Base-by-base conservation (phyloP, 2,888 invertebrate species). In the Colostygia pectinataria region DNA sequence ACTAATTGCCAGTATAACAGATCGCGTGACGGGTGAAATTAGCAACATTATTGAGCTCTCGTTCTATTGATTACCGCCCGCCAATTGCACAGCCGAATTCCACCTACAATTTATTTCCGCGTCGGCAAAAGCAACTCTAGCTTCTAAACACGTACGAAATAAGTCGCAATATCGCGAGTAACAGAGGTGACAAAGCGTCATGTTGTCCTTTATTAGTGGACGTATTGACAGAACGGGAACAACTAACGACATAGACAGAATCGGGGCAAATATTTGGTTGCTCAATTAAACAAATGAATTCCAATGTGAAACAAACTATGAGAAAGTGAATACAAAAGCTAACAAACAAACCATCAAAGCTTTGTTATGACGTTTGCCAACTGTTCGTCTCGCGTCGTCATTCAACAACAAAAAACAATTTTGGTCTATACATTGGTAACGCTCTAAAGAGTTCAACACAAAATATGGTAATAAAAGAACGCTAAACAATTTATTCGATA, bases 261-360 rank as follows among this genome's bases (percentile, higher is more conserved):
- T 72, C 72, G 67, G 69, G 43, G 58, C 82, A 84, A 87, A 87
- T 84, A 83, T 86, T 83, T 81, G 77, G 70, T 54, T 73, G 77
- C 76, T 71, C 80, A 84, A 85, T 85, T 84, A 84, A 80, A 83
- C 78, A 83, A 83, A 83, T 77, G 77, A 80, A 83, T 83, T 79
- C 69, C 74, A 55, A 69, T 70, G 70, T 66, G 61, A 63, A 69
- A 74, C 53, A 65, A 67, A 33, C 63, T 59, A 49, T 44, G 47
- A 32, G 5, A 57, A 44, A 58, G 54, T 56, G 52, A 63, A 60
- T 64, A 59, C 48, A 64, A 54, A 63, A 61, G 12, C 15, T 6
- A 68, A 69, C 65, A 70, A 68, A 70, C 66, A 64, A 50, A 40
- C 31, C 53, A 54, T 57, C 44, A 54, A 52, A 61, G 25, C 42